These are phyloP conservation scores for Hippocampus zosterae DNA, from an alignment of 2,113 vertebrate species.

Conservation along the genomic window DNA sequence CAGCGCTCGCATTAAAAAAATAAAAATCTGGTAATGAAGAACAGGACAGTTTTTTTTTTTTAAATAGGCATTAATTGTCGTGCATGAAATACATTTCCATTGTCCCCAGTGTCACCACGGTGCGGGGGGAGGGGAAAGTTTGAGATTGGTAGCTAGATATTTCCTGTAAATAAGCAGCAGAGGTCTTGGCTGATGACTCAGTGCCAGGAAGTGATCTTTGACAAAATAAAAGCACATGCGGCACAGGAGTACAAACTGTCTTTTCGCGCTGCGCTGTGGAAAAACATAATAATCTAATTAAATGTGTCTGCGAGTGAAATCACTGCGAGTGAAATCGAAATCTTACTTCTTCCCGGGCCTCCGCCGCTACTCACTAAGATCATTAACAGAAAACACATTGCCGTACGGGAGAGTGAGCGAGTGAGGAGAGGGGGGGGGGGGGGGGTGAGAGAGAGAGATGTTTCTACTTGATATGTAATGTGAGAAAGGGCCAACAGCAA, in stretches of 20 bases:
- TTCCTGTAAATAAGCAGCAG: conserved; percentile 2
- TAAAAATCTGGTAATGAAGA: too few relatives aligned
- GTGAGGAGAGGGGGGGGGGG: conserved; percentile 20
- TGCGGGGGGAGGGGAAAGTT: neutral
- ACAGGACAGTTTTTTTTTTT: too few relatives aligned
- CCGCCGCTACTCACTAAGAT: conserved; percentile 44
- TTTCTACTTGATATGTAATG: conserved; percentile 81
- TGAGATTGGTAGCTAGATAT: neutral
- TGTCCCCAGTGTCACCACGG: neutral
- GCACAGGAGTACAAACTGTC: conserved; percentile 20
- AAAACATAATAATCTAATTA: conserved; percentile 51
- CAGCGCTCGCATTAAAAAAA: too few relatives aligned
- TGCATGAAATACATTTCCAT: neutral
- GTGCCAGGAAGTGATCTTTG: conserved; percentile 8
- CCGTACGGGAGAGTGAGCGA: conserved; percentile 24
- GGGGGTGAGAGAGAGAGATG: conserved; percentile 35
- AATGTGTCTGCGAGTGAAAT: conserved; percentile 60
- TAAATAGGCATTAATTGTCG: neutral
- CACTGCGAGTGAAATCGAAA: conserved; percentile 59
- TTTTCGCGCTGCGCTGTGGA: conserved; percentile 25
- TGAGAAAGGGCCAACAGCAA: conserved; percentile 81
- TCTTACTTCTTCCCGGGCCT: conserved; percentile 35
- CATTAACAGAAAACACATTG: conserved; percentile 77
- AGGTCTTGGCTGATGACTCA: neutral
- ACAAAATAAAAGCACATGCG: conserved; percentile 8